Evolutionary conservation across 2,113 vertebrate genomes (phyloP).

Genomic region (Pleuronectes platessa): DNA sequence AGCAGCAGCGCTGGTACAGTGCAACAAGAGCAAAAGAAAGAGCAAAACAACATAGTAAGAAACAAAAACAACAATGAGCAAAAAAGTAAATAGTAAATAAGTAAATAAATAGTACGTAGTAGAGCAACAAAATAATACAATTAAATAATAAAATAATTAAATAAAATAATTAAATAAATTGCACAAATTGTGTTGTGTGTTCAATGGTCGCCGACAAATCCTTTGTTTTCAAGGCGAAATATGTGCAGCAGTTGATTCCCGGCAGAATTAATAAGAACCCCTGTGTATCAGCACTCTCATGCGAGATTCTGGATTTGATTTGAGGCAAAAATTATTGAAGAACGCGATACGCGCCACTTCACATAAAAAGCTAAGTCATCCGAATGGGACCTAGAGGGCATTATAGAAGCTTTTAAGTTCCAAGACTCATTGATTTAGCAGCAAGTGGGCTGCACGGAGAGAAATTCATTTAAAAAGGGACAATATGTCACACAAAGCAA

Average conservation of each 20-base stretch:
- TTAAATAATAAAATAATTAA: too few species aligned
- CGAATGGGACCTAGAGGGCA: conserved; percentile 17
- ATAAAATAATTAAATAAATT: too few species aligned
- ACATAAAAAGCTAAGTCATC: conserved; percentile 30
- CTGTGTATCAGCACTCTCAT: not conserved
- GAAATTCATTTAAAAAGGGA: conserved; percentile 28
- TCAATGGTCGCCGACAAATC: too few species aligned
- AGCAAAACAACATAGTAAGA: too few species aligned
- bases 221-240: conserved; percentile 6
- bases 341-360: not conserved
- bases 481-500: conserved; percentile 37
- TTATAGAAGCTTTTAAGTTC: conserved; percentile 37
- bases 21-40: too few species aligned
- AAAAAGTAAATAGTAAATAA: too few species aligned
- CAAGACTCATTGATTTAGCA: conserved; percentile 38
- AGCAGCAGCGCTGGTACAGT: too few species aligned
- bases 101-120: too few species aligned
- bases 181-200: too few species aligned
- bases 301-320: conserved; percentile 37
- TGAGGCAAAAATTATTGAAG: conserved; percentile 30
- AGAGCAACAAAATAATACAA: too few species aligned
- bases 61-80: too few species aligned
- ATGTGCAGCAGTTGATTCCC: conserved; percentile 17
- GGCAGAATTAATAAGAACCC: conserved; percentile 16
- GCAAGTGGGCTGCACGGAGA: not conserved